Conservation (phyloP, 2,797 vertebrate genomes). For the Cryptoprocta ferox region DNA sequence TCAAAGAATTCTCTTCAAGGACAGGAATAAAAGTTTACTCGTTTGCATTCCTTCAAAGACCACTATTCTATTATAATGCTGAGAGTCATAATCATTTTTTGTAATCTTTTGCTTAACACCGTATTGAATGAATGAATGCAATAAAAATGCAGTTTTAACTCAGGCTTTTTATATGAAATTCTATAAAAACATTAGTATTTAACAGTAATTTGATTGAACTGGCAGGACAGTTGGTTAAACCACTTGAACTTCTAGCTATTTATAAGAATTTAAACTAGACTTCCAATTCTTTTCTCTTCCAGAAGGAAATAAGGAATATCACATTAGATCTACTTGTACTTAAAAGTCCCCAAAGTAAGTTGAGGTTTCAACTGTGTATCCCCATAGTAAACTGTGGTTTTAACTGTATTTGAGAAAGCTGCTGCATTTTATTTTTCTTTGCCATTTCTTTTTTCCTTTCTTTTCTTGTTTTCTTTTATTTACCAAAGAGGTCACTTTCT, state of each 20-base stretch:
- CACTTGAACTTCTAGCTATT: constrained; percentile 26
- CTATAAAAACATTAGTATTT: not conserved
- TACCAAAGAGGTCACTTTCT: constrained; percentile 50
- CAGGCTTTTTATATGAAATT: constrained; percentile 40
- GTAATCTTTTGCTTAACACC: constrained; percentile 11
- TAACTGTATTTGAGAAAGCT: constrained; percentile 42
- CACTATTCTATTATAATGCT: not conserved
- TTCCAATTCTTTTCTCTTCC: constrained; percentile 14
- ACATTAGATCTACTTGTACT: not conserved
- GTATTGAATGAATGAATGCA: not conserved
- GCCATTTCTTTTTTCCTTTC: not conserved
- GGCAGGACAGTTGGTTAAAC: constrained; percentile 19
- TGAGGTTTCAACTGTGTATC: constrained; percentile 9
- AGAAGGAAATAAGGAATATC: not conserved
- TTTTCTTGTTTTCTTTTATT: constrained; percentile 45
- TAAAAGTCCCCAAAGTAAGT: constrained; percentile 49
- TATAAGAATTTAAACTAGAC: not conserved
- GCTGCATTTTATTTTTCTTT: constrained; percentile 67
- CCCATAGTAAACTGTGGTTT: constrained; percentile 48
- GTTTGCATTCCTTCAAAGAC: constrained; percentile 22
- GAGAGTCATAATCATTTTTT: not conserved
- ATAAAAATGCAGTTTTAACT: constrained; percentile 35
- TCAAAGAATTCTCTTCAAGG: constrained; percentile 44
- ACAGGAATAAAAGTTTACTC: not conserved
- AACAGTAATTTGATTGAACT: constrained; percentile 54